phyloP scores from a whole-genome alignment of 2,113 vertebrate species.

The Vulpes ferrilata region DNA sequence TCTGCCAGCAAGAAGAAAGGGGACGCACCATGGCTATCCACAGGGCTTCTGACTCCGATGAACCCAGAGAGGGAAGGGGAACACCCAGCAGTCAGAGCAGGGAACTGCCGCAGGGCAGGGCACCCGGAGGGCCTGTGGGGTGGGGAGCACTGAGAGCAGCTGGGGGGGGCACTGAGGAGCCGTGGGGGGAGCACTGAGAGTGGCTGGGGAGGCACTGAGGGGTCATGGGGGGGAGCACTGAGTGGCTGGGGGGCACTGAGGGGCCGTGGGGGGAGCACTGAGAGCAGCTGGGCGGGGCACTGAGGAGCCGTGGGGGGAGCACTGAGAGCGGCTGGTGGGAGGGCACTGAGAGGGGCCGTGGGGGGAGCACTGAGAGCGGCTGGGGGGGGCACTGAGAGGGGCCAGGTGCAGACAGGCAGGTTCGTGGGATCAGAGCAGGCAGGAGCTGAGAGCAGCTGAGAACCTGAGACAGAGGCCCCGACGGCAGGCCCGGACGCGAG shows the following conservation, averaged over 20 bases:
- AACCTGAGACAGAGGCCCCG: rapidly evolving
- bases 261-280: not conserved
- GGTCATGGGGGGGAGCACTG: too few species aligned
- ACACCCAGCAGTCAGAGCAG: not conserved
- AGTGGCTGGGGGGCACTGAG: too few species aligned
- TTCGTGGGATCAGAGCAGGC: not conserved
- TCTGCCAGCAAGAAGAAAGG: too few species aligned
- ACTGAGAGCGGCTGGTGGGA: too few species aligned
- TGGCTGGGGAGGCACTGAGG: too few species aligned
- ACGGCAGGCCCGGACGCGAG: rapidly evolving
- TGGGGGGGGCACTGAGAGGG: not conserved
- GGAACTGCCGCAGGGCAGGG: not conserved
- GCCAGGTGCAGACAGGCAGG: not conserved
- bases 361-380: not conserved
- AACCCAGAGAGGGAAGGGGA: not conserved
- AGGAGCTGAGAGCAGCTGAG: not conserved
- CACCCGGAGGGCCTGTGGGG: not conserved
- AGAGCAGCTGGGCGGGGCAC: too few species aligned
- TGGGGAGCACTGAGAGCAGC: not conserved
- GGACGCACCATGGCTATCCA: too few species aligned
- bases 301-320: too few species aligned
- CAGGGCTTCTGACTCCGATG: not conserved
- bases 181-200: not conserved
- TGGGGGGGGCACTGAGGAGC: not conserved
- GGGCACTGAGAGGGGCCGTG: rapidly evolving